Evolutionary conservation across 2,113 vertebrate species (phyloP).

Genomic region (Carollia perspicillata): DNA sequence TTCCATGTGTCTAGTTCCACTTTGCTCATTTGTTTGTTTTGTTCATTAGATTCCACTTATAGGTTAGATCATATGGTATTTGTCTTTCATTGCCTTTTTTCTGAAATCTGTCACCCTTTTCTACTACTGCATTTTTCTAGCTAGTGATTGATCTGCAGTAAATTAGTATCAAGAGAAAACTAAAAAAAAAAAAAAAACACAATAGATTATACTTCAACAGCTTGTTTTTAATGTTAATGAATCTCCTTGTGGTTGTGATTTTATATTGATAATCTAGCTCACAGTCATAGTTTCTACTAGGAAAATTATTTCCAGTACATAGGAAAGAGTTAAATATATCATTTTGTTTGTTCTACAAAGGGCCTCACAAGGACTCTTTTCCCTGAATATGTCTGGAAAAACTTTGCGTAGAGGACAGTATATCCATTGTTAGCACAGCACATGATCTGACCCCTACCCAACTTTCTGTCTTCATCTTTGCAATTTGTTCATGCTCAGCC

Average conservation of each 20-base stretch:
- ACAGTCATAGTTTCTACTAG: slow-evolving; percentile 69
- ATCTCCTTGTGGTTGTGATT: slow-evolving; percentile 62
- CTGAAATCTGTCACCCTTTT: not conserved
- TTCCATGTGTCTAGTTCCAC: too few species aligned
- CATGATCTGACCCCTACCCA: not conserved
- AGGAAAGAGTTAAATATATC: slow-evolving; percentile 57
- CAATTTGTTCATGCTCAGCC: not conserved
- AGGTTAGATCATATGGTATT: too few species aligned
- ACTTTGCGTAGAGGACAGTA: not conserved
- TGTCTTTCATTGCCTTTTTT: not conserved
- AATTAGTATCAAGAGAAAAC: slow-evolving; percentile 29
- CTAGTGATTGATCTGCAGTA: not conserved
- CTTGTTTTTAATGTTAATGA: slow-evolving; percentile 53
- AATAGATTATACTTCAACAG: slow-evolving; percentile 21
- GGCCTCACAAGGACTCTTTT: slow-evolving; percentile 19
- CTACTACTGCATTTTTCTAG: not conserved
- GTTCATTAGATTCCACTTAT: too few species aligned
- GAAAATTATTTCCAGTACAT: slow-evolving; percentile 64
- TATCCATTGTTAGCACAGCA: not conserved
- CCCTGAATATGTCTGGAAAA: slow-evolving; percentile 51
- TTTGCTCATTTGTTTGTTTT: too few species aligned
- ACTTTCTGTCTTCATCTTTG: not conserved
- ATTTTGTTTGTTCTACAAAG: slow-evolving; percentile 57
- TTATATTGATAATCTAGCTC: slow-evolving; percentile 59
- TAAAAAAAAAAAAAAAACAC: slow-evolving; percentile 8